Evolutionary conservation across 2,888 invertebrate genomes (phyloP).

Genomic region (Magallana nippona): DNA sequence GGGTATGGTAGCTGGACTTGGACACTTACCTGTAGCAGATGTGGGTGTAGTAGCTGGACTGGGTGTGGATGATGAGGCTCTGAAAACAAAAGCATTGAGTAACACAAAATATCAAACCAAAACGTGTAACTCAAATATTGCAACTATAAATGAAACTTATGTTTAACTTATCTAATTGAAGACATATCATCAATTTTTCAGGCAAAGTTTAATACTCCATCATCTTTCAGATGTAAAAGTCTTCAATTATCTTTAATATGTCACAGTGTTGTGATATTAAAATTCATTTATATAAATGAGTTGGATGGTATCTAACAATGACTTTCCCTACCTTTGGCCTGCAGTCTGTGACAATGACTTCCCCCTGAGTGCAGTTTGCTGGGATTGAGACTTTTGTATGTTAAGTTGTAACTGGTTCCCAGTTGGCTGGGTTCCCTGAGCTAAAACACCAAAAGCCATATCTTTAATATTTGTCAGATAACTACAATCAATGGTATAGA

Average conservation of each 20-base stretch:
- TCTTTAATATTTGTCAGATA: too few relatives aligned
- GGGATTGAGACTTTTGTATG: slow-evolving; percentile 61
- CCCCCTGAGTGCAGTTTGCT: slow-evolving; percentile 51
- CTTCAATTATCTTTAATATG: too few relatives aligned
- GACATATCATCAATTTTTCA: too few relatives aligned
- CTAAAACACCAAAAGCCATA: not conserved
- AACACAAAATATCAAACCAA: not conserved
- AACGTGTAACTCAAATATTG: not conserved
- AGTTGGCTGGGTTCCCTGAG: slow-evolving; percentile 52
- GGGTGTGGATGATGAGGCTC: slow-evolving; percentile 44
- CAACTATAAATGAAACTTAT: too few relatives aligned
- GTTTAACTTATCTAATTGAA: too few relatives aligned
- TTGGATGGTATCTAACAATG: not conserved
- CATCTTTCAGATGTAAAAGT: not conserved
- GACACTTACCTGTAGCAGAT: too few relatives aligned
- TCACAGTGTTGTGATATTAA: too few relatives aligned
- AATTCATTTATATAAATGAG: too few relatives aligned
- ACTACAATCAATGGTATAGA: too few relatives aligned
- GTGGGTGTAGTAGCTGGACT: slow-evolving; percentile 53
- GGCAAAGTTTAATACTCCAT: not conserved
- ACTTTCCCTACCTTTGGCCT: slow-evolving; percentile 19
- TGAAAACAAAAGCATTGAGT: slow-evolving; percentile 13
- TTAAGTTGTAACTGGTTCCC: slow-evolving; percentile 62
- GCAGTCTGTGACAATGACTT: slow-evolving; percentile 29
- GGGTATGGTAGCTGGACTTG: too few relatives aligned